These are phyloP conservation scores for Mastigias papua DNA, from an alignment of 30 jellyfish, hydroid and myxozoan species.

Conservation along the genomic window DNA sequence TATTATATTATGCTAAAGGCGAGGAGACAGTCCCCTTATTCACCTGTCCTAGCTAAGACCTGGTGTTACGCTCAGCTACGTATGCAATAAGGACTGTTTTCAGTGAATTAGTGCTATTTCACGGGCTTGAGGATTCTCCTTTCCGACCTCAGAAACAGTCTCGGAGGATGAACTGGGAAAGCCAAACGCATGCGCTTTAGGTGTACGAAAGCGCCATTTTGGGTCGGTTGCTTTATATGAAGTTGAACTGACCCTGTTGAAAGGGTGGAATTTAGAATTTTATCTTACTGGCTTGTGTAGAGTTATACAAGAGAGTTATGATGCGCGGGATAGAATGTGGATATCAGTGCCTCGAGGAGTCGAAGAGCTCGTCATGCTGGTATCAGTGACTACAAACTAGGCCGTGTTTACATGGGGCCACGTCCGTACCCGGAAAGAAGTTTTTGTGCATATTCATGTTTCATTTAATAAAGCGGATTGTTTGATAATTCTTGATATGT, in stretches of 20 bases:
- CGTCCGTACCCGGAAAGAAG: conserved; percentile 81
- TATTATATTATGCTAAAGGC: too few relatives aligned
- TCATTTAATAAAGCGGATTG: background rate
- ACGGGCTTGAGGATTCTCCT: too few relatives aligned
- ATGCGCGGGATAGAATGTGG: background rate
- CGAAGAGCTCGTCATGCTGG: background rate
- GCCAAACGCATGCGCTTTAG: conserved; percentile 68
- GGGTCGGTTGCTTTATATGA: conserved; percentile 60
- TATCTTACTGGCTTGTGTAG: background rate
- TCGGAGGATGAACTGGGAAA: conserved; percentile 32
- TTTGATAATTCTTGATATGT: background rate
- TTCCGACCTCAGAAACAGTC: background rate
- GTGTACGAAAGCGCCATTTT: conserved; percentile 63
- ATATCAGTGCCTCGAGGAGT: background rate
- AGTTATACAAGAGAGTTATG: background rate
- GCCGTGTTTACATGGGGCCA: conserved; percentile 56
- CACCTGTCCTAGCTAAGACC: too few relatives aligned
- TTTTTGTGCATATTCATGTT: conserved; percentile 12
- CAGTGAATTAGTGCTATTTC: too few relatives aligned
- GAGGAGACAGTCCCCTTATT: too few relatives aligned
- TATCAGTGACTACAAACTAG: conserved; percentile 1
- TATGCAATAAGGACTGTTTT: too few relatives aligned
- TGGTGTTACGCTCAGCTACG: too few relatives aligned
- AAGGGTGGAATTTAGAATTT: conserved; percentile 8
- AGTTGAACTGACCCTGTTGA: conserved; percentile 40